phyloP scores from a whole-genome alignment of 2,888 invertebrate species.

The Nomada hirtipes region DNA sequence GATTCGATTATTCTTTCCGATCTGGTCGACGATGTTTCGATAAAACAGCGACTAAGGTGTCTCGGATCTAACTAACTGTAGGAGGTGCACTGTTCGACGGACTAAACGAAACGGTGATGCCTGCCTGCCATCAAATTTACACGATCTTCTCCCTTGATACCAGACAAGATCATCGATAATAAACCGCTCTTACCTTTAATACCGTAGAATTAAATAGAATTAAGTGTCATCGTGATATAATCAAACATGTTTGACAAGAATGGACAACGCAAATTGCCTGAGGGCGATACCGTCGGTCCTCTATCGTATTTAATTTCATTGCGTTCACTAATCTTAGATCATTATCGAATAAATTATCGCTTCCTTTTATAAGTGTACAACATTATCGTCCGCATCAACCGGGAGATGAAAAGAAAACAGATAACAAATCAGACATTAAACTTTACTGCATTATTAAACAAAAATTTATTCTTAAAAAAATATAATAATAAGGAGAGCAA shows the following conservation, averaged over 20 bases:
- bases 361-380: background rate
- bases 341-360: background rate
- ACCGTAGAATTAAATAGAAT: background rate
- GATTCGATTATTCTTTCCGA: background rate
- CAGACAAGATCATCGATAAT: background rate
- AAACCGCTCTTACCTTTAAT: conserved; percentile 7
- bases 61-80: too few species aligned
- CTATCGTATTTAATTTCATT: background rate
- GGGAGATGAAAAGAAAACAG: background rate
- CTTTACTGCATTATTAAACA: background rate
- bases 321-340: background rate
- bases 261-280: background rate
- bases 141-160: background rate
- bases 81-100: background rate
- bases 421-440: background rate
- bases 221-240: conserved; percentile 20
- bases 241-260: conserved; percentile 8
- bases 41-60: too few species aligned
- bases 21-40: background rate
- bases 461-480: too few species aligned
- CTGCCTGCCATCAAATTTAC: background rate
- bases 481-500: too few species aligned
- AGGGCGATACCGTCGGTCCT: background rate
- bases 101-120: background rate
- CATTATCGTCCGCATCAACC: background rate